These are phyloP conservation scores for Drosophila albomicans DNA, from an alignment of 1,140 invertebrate genomes.

Conservation along the genomic window DNA sequence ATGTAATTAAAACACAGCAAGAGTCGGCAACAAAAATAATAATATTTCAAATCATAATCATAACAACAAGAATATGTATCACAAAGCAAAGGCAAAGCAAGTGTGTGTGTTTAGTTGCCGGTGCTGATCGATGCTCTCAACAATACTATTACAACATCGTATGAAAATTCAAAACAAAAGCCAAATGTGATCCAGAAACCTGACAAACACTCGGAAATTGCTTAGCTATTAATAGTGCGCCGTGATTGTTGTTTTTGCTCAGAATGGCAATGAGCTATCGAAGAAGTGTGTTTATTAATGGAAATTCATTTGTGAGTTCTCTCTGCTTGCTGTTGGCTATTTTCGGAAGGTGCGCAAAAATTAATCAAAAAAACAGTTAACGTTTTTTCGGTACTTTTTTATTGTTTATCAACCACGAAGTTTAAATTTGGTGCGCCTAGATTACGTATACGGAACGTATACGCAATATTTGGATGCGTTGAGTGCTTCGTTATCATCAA, in stretches of 20 bases:
- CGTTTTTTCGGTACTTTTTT: neutral
- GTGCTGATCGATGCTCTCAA: constrained; percentile 1
- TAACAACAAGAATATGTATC: constrained; percentile 50
- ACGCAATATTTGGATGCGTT: constrained; percentile 5
- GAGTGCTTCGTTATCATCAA: neutral
- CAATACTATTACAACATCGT: neutral
- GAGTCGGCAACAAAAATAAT: constrained; percentile 17
- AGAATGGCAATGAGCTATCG: constrained; percentile 27
- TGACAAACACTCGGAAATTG: constrained; percentile 15
- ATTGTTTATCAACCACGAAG: constrained; percentile 2
- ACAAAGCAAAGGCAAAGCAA: constrained; percentile 27
- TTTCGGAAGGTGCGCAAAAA: constrained; percentile 42
- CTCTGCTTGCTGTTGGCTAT: constrained; percentile 29
- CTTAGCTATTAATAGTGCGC: constrained; percentile 24
- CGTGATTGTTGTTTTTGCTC: neutral
- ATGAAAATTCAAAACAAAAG: constrained; percentile 4
- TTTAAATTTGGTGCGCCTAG: constrained; percentile 1
- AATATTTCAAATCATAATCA: constrained; percentile 22
- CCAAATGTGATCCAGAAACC: constrained; percentile 4
- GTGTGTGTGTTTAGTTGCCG: constrained; percentile 14
- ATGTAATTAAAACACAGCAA: constrained; percentile 19
- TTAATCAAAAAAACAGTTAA: constrained; percentile 24
- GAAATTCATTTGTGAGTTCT: constrained; percentile 18
- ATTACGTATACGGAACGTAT: constrained; percentile 8
- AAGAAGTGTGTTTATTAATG: constrained; percentile 22